Base-by-base conservation (phyloP, 1,140 invertebrate genomes). In the Dinoponera quadriceps region DNA sequence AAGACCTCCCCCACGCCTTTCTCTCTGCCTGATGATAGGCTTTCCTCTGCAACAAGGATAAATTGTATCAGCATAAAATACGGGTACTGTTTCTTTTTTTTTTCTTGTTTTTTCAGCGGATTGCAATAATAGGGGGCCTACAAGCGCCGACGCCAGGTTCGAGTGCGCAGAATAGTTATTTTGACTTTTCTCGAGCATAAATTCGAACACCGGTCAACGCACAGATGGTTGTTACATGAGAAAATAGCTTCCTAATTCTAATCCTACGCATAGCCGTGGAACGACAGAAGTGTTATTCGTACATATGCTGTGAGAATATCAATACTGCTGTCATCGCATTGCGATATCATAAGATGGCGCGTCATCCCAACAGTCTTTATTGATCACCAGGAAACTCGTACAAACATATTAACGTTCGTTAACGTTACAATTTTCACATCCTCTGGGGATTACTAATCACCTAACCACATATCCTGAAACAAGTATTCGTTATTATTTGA, bases 11-110 rank as follows among this genome's bases (percentile, higher is more conserved):
- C 82, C 74, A 63, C 27, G 68, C 1, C 33, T 49, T 69, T 44
- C 51, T 82, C 33, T 69, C 44, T 62, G 75, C 72, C 20, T 25
- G 54, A 62, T 25, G 78, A 80, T 60, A 57, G 20, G 49, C 29
- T 82, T 80, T 82, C 48, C 49, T 71, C 87, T 89, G 87, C 86
- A 89, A 89, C 84, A 88, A 71, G 74, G 74, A 89, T 84, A 88
- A 59, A n/a, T 7, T 7, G 11, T 29, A 60, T 88, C 78, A 88
- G 60, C 38, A 22, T 66, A 27, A 83, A 44, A 13, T 38, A 20
- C 44, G 0, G 11, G 29, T 11, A n/a, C 0, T 27, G 13, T 1
- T 73, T 66, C n/a, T n/a, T n/a, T n/a, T n/a, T n/a, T n/a, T n/a
- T n/a, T n/a, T n/a, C n/a, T n/a, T 27, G 13, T 1, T 73, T 66